Percentiles rank a stretch among this genome's conserved stretches.
Evolutionary conservation across 2,888 invertebrate genomes (phyloP).

Genomic region (Apotomis capreana): DNA sequence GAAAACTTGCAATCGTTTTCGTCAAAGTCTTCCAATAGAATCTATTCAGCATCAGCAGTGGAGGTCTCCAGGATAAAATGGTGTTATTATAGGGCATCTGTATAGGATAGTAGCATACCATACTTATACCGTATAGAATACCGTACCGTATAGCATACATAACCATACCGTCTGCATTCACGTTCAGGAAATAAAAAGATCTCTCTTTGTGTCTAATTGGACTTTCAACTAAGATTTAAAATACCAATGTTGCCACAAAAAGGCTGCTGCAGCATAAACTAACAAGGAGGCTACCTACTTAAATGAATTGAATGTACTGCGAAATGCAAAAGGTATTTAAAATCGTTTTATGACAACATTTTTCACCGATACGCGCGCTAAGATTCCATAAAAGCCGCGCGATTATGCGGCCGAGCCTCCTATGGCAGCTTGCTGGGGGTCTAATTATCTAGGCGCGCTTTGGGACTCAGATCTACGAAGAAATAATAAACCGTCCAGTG

Average conservation of each 20-base stretch:
- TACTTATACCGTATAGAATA: no score
- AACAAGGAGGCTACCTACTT: constrained; percentile 51
- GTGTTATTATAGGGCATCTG: no score
- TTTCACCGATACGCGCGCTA: constrained; percentile 71
- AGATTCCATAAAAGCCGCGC: constrained; percentile 70
- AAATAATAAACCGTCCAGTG: constrained; percentile 40
- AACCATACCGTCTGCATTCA: no score
- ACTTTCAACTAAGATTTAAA: constrained; percentile 4
- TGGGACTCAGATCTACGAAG: constrained; percentile 69
- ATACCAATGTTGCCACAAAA: constrained; percentile 8
- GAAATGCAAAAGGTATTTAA: constrained; percentile 69
- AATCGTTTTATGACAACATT: constrained; percentile 78
- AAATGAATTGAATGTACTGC: constrained; percentile 53
- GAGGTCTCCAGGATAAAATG: no score
- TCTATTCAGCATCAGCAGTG: no score
- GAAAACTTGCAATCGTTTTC: no score
- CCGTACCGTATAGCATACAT: no score
- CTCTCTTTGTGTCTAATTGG: not conserved
- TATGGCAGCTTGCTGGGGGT: constrained; percentile 71
- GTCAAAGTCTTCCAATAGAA: no score
- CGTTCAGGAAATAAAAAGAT: no score
- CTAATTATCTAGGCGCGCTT: constrained; percentile 74
- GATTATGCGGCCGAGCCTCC: constrained; percentile 73
- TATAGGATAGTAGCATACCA: no score
- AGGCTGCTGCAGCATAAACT: constrained; percentile 45